These are phyloP conservation scores for Macaria notata DNA, from an alignment of 2,888 invertebrate species.

Conservation along the genomic window DNA sequence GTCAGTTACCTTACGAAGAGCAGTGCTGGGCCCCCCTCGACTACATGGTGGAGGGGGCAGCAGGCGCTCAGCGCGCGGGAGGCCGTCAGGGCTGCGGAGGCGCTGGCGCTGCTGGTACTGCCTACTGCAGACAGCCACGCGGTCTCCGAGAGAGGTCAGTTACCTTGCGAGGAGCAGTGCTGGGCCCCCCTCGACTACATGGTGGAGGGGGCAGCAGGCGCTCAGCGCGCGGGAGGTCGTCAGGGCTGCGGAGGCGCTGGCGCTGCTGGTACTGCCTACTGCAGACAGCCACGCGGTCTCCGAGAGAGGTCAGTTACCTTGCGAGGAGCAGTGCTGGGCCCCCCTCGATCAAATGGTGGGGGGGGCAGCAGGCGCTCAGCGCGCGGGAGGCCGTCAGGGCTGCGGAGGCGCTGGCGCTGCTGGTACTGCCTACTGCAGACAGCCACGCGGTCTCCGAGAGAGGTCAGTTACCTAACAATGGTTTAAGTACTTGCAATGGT, in stretches of 20 bases:
- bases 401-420: slow-evolving; percentile 60
- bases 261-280: slow-evolving; percentile 61
- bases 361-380: slow-evolving; percentile 28
- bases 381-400: slow-evolving; percentile 48
- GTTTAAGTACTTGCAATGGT: no score
- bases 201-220: slow-evolving; percentile 31
- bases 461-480: background rate
- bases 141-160: slow-evolving; percentile 62
- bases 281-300: slow-evolving; percentile 56
- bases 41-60: slow-evolving; percentile 36
- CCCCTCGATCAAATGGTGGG: slow-evolving; percentile 48
- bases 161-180: slow-evolving; percentile 51
- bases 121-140: slow-evolving; percentile 59
- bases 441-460: slow-evolving; percentile 53
- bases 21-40: slow-evolving; percentile 63
- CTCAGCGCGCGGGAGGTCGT: slow-evolving; percentile 44
- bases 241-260: slow-evolving; percentile 59
- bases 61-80: slow-evolving; percentile 40
- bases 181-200: slow-evolving; percentile 56
- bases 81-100: slow-evolving; percentile 55
- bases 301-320: no score
- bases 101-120: slow-evolving; percentile 60
- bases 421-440: slow-evolving; percentile 63
- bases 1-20: slow-evolving; percentile 49
- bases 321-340: slow-evolving; percentile 57